phyloP scores from a whole-genome alignment of 2,888 invertebrate species.

The Cheilosia grossa region DNA sequence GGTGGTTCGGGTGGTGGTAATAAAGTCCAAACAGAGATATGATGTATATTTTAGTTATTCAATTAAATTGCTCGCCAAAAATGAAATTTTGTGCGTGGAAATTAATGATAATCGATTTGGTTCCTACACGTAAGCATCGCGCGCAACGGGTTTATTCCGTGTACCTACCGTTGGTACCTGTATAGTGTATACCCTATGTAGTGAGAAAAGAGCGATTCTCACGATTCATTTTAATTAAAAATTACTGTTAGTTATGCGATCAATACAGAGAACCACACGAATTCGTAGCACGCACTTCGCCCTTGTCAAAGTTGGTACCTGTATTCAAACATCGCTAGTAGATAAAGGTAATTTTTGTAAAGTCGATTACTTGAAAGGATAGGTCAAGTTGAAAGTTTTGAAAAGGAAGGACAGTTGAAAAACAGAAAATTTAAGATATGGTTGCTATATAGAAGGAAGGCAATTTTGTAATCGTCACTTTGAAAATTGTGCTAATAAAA shows the following conservation, averaged over 20 bases:
- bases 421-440: no score
- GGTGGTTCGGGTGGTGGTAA: slow-evolving; percentile 8
- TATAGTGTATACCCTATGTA: background rate
- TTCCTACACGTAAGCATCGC: background rate
- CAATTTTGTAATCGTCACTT: no score
- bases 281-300: no score
- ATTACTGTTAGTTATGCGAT: background rate
- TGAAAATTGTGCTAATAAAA: no score
- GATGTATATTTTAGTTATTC: slow-evolving; percentile 65
- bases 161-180: background rate
- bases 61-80: slow-evolving; percentile 67
- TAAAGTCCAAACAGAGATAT: slow-evolving; percentile 41
- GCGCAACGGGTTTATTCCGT: background rate
- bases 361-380: no score
- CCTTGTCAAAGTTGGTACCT: no score
- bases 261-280: no score
- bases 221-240: slow-evolving; percentile 57
- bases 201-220: slow-evolving; percentile 22
- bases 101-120: slow-evolving; percentile 67
- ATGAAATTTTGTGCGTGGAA: slow-evolving; percentile 60
- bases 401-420: no score
- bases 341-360: no score
- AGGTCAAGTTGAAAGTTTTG: no score
- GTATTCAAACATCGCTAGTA: no score
- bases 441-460: no score